Percentiles rank a stretch among this genome's conserved stretches.
Conservation (phyloP, 1,140 invertebrate species). For the Nephila pilipes region DNA sequence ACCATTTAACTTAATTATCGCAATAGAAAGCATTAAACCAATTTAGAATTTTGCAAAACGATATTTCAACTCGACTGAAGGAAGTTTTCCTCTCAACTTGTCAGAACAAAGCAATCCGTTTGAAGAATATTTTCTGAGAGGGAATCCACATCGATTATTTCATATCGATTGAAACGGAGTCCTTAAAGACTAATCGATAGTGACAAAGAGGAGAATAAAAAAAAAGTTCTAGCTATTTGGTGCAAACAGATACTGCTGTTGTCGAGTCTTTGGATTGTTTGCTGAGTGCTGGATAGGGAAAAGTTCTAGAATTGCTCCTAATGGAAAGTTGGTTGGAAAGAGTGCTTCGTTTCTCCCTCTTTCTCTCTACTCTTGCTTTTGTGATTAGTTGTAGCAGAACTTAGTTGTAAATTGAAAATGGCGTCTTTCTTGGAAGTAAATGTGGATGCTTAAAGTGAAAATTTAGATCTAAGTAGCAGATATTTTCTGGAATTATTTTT, state of each 20-base stretch:
- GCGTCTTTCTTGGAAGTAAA: not conserved
- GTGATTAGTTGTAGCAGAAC: conserved; percentile 3
- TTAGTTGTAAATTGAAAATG: conserved; percentile 39
- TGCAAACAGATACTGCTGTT: conserved; percentile 73
- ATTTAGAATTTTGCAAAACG: conserved; percentile 65
- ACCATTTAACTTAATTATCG: conserved; percentile 71
- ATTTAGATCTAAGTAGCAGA: not conserved
- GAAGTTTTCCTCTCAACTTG: conserved; percentile 35
- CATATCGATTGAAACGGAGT: conserved; percentile 73
- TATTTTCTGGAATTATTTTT: not conserved
- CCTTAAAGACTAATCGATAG: conserved; percentile 75
- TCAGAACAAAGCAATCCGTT: conserved; percentile 47
- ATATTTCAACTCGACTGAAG: conserved; percentile 46
- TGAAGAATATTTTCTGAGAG: conserved; percentile 57
- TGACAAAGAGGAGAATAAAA: conserved; percentile 23
- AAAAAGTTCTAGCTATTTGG: conserved; percentile 49
- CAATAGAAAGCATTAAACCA: conserved; percentile 48
- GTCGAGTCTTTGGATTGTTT: conserved; percentile 62
- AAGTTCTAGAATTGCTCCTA: conserved; percentile 71
- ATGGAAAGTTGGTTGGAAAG: conserved; percentile 58
- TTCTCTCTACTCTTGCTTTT: not conserved
- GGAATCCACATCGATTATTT: conserved; percentile 70
- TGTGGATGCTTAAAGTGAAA: not conserved
- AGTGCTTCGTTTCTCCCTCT: not conserved
- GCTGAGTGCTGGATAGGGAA: conserved; percentile 19